phyloP scores from a whole-genome alignment of 2,797 vertebrate species.

The Rachycentron canadum region DNA sequence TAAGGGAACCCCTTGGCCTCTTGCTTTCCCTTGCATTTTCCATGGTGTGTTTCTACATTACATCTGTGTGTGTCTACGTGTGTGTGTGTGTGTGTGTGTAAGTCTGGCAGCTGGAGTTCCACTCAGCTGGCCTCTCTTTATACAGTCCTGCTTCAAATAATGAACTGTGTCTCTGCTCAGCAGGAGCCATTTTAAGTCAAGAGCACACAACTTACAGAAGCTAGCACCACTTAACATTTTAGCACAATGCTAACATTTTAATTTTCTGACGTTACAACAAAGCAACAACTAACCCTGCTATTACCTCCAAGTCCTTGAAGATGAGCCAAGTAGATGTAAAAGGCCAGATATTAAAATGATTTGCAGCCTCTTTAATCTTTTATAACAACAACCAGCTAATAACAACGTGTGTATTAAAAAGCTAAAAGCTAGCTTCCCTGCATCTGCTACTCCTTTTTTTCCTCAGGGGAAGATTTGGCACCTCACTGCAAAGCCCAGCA shows the following conservation, averaged over 20 bases:
- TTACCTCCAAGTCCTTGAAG: slow-evolving; percentile 41
- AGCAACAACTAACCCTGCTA: slow-evolving; percentile 41
- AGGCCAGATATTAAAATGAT: slow-evolving; percentile 50
- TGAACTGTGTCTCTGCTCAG: slow-evolving; percentile 82
- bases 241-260: slow-evolving; percentile 38
- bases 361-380: slow-evolving; percentile 50
- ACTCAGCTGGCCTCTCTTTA: slow-evolving; percentile 81
- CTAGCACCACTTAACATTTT: slow-evolving; percentile 65
- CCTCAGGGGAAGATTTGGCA: slow-evolving; percentile 80
- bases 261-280: slow-evolving; percentile 29
- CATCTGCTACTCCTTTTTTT: slow-evolving; percentile 64
- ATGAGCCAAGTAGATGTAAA: slow-evolving; percentile 37
- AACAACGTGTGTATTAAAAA: slow-evolving; percentile 55
- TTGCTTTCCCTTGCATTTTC: slow-evolving; percentile 72
- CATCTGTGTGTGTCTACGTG: slow-evolving; percentile 41
- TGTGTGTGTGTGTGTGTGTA: slow-evolving; percentile 35
- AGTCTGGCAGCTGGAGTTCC: slow-evolving; percentile 82
- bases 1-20: slow-evolving; percentile 68
- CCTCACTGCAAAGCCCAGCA: slow-evolving; percentile 80
- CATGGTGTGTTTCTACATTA: slow-evolving; percentile 60
- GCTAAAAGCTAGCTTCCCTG: slow-evolving; percentile 62
- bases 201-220: slow-evolving; percentile 64
- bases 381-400: slow-evolving; percentile 55
- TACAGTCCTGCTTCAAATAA: slow-evolving; percentile 83
- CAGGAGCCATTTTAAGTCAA: slow-evolving; percentile 76